Evolutionary conservation across 2,888 invertebrate genomes (phyloP), one percentile per base, ranked within the genome.

Genomic region (Leptinotarsa rubiginosa): DNA sequence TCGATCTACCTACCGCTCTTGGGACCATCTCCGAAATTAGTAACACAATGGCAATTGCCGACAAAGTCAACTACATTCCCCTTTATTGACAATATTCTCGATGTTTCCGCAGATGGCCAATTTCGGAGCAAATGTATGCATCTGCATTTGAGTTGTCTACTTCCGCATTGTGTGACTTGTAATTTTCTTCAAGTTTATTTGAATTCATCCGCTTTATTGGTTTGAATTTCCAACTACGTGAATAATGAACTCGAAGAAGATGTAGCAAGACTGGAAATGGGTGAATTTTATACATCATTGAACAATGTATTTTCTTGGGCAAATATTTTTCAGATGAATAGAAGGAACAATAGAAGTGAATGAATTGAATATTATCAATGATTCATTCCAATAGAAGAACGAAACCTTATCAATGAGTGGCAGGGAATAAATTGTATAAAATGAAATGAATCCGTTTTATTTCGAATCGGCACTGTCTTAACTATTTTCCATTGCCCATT

Each of bases 21-120:
- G 56, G 56, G 56, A 56, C 16, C n/a, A 62, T 62, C 41, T 41
- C 16, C 25, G 62, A 62, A 25, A 62, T 56, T 56, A 56, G 56
- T 56, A 56, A 20, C 20, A 56, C 56, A 56, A 22, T 62, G 62
- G 25, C 41, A 31, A 10, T 62, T n/a, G 25, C 41, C 31, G 62
- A 62, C 25, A 16, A 41, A 25, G 62, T 62, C 41, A 41, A 62
- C 62, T 62, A 62, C 75, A 69, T 73, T 71, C 69, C 62, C 72
- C 70, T 75, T 75, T 72, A 76, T 77, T 73, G 78, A 70, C 78
- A 76, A 78, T 79, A 79, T 79, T 75, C 79, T 68, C 78, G 78
- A 77, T 77, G 78, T 75, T 74, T 65, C 76, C 78, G 74, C 78
- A 78, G 75, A 79, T 77, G 77, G 78, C 76, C 78, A 74, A 78